Evolutionary conservation across 2,113 vertebrate genomes (phyloP).

Genomic region (Chloropsis hardwickii): DNA sequence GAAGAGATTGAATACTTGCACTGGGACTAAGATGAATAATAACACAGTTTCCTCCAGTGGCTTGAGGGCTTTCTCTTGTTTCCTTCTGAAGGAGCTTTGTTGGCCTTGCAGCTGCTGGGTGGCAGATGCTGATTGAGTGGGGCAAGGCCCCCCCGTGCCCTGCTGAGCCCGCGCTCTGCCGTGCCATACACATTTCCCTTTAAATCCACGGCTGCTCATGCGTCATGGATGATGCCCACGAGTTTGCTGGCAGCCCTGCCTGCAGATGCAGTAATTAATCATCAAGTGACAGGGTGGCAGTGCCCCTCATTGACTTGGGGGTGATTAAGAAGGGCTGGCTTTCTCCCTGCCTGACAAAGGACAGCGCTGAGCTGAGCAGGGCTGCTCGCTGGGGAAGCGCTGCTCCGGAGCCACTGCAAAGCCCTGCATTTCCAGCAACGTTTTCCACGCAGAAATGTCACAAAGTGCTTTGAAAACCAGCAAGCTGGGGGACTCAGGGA

Average conservation of each 20-base stretch:
- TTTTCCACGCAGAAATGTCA: background rate
- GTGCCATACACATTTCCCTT: background rate
- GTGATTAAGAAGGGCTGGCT: slow-evolving; percentile 2
- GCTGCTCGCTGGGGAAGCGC: background rate
- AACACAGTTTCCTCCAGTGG: background rate
- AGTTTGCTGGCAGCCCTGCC: slow-evolving; percentile 6
- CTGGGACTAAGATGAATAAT: background rate
- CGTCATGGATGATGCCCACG: slow-evolving; percentile 17
- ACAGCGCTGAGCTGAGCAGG: background rate
- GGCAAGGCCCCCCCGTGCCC: background rate
- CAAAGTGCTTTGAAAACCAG: background rate
- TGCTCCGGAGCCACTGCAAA: background rate
- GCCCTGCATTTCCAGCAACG: background rate
- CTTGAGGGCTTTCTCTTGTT: background rate
- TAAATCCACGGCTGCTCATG: background rate
- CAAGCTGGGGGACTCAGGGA: background rate
- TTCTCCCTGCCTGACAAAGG: slow-evolving; percentile 4
- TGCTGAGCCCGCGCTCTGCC: rapidly evolving
- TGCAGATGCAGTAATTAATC: slow-evolving; percentile 56
- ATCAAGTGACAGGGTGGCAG: background rate
- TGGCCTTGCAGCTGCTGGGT: slow-evolving; percentile 41
- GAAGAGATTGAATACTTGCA: background rate
- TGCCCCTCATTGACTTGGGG: slow-evolving; percentile 4
- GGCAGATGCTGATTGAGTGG: slow-evolving; percentile 9
- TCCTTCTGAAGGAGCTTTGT: slow-evolving; percentile 38